Evolutionary conservation across 2,888 invertebrate species (phyloP).

Genomic region (Brachypalpus laphriformis): DNA sequence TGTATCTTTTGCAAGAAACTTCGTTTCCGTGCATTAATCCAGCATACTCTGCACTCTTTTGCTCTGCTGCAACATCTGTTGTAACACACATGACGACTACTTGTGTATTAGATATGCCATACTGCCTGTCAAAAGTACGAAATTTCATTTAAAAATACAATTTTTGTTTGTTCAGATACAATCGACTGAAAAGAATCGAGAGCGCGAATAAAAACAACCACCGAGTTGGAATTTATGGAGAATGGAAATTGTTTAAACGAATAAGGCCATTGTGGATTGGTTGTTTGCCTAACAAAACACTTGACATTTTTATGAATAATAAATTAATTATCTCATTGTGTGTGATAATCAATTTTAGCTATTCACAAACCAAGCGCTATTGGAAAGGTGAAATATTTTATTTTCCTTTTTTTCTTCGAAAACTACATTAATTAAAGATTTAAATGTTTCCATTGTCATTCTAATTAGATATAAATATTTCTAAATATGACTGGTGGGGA

Average conservation of each 20-base stretch:
- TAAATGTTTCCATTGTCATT: slow-evolving; percentile 15
- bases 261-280: slow-evolving; percentile 51
- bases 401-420: background rate
- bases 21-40: background rate
- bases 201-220: too few relatives aligned
- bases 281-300: slow-evolving; percentile 49
- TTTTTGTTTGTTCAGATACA: background rate
- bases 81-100: background rate
- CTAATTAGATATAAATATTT: background rate
- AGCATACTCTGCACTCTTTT: background rate
- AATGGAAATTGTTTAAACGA: slow-evolving; percentile 60
- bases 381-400: background rate
- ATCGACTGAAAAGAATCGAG: background rate
- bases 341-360: slow-evolving; percentile 35
- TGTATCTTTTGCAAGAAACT: too few relatives aligned
- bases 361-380: background rate
- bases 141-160: background rate
- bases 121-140: background rate
- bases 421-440: slow-evolving; percentile 11
- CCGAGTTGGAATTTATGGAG: slow-evolving; percentile 43
- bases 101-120: background rate
- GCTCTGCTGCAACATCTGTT: background rate
- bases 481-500: background rate
- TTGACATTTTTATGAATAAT: slow-evolving; percentile 63
- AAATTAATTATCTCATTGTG: slow-evolving; percentile 52